Base-by-base conservation (phyloP, 2,113 vertebrate species). In the Nyctereutes procyonoides region DNA sequence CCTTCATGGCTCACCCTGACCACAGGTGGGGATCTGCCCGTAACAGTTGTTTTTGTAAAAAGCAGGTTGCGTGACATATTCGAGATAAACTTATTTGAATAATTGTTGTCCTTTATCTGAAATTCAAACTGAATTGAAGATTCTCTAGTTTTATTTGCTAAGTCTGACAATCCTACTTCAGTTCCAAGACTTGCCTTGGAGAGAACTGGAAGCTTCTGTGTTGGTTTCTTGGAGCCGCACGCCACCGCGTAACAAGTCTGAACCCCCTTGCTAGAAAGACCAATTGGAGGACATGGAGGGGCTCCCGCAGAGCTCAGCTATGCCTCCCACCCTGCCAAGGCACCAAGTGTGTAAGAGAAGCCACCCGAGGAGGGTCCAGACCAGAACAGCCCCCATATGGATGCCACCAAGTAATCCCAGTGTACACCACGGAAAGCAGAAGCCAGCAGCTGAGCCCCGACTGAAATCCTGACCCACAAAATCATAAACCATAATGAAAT, bases 211-310 rank as follows among this genome's bases (percentile, higher is more conserved):
- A 56, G 14, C 17, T n/a, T 62, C 69, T 35, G 11, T 8, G 35
- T 58, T 63, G 48, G 10, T 26, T 4, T 26, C 60, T 43, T 53
- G 14, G 65, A 43, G 22, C 35, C 71, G 0, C 15, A 4, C 20
- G 22, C 43, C 60, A 20, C 13, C 30, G 0, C 4, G 19, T 35
- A 48, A 67, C 14, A 26, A 20, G 30, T 22, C 80, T 63, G 35
- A 55, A 24, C 43, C 2, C 19, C 14, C n/a, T 24, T 17, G 1
- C 1, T 28, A 2, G 60, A 58, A 56, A 48, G 35, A 73, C 15
- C 15, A 0, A 0, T 0, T 32, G 12, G 38, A 62, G 71, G 38
- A 28, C 9, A 3, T 10, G 15, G 43, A 38, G 3, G 19, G 8
- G 17, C 30, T 15, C 28, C 60, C 30, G 2, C 4, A 14, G 8